A percentile compares a stretch with the other conserved stretches of the same genome.
These are phyloP conservation scores for Macrotrachela quadricornifera DNA, from an alignment of 1,140 invertebrate genomes.

Conservation along the genomic window DNA sequence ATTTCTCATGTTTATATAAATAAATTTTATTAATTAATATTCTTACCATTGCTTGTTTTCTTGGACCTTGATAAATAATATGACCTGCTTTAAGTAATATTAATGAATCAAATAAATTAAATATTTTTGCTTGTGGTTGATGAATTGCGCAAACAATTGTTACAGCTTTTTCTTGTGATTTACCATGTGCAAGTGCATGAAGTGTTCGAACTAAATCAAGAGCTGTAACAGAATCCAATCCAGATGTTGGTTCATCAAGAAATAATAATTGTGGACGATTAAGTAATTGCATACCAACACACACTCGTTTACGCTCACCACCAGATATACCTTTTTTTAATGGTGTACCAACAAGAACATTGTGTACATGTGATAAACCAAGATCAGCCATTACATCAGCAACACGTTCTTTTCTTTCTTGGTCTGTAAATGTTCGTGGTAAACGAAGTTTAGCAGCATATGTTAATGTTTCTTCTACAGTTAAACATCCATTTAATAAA, in stretches of 20 bases:
- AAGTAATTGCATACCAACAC: constrained; percentile 20
- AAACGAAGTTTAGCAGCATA: too few relatives aligned
- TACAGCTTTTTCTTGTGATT: constrained; percentile 9
- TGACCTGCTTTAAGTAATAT: constrained; percentile 18
- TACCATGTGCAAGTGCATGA: constrained; percentile 13
- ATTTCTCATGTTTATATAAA: too few relatives aligned
- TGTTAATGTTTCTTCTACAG: too few relatives aligned
- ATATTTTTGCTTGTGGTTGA: constrained; percentile 23
- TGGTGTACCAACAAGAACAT: constrained; percentile 19
- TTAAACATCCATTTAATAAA: too few relatives aligned
- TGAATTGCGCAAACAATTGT: constrained; percentile 20
- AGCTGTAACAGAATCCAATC: constrained; percentile 22
- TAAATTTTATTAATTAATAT: too few relatives aligned
- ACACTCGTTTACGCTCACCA: constrained; percentile 19
- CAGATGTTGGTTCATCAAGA: constrained; percentile 24
- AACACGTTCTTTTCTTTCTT: too few relatives aligned
- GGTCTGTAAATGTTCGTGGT: too few relatives aligned
- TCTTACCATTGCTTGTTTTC: constrained; percentile 13
- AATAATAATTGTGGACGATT: constrained; percentile 17
- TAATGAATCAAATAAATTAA: constrained; percentile 20
- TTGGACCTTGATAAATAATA: constrained; percentile 15
- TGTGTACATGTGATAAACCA: constrained; percentile 14
- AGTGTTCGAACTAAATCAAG: constrained; percentile 18
- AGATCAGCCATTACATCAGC: too few relatives aligned
- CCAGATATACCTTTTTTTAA: constrained; percentile 19